phyloP scores from a whole-genome alignment of 2,888 invertebrate species.

The Ectemnius continuus region DNA sequence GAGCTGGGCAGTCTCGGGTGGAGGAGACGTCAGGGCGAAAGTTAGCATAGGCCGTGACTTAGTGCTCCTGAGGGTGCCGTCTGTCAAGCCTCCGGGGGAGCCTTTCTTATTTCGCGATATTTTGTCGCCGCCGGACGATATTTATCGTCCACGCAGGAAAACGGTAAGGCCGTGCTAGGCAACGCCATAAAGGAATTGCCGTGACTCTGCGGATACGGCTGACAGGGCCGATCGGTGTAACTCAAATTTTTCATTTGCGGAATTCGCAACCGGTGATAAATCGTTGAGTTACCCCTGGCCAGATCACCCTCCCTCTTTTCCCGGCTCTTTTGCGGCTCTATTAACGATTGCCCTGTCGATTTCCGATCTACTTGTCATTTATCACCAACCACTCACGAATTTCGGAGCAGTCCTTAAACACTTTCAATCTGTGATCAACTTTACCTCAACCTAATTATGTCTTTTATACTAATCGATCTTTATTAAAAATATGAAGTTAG shows the following conservation, averaged over 20 bases:
- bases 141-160: constrained; percentile 71
- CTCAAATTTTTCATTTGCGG: constrained; percentile 7
- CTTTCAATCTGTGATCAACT: no score
- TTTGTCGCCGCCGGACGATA: constrained; percentile 74
- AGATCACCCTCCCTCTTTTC: no score
- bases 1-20: constrained; percentile 12
- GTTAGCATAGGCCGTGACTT: constrained; percentile 77
- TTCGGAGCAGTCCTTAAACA: no score
- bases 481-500: no score
- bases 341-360: no score
- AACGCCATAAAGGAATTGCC: background rate
- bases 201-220: background rate
- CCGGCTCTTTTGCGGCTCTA: no score
- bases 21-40: constrained; percentile 47
- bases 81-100: constrained; percentile 66
- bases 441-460: no score
- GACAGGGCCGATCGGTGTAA: constrained; percentile 5
- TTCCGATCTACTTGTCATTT: no score
- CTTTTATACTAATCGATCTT: no score
- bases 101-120: constrained; percentile 74
- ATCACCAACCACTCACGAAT: no score
- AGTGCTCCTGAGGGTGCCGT: constrained; percentile 77
- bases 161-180: background rate
- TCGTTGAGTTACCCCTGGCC: background rate
- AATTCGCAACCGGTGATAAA: constrained; percentile 3